Conservation (phyloP, 2,888 invertebrate species). For the Aphodius granarius region DNA sequence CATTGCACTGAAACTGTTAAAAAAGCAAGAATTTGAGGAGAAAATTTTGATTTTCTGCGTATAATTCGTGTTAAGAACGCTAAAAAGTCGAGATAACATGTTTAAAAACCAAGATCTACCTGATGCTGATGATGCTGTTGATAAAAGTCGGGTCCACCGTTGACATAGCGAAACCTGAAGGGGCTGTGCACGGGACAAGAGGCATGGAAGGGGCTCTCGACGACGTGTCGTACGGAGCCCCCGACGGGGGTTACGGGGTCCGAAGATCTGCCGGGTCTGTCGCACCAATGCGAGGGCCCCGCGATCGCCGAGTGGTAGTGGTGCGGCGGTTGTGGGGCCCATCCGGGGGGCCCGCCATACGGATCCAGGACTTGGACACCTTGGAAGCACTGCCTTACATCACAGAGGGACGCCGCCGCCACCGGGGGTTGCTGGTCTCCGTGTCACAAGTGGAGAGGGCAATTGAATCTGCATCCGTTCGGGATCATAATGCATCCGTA, state of each 20-base stretch:
- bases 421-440: neutral
- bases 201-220: conserved; percentile 56
- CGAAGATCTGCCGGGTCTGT: conserved; percentile 52
- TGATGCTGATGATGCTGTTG: conserved; percentile 24
- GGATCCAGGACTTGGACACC: conserved; percentile 53
- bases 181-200: conserved; percentile 78
- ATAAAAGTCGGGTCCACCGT: conserved; percentile 51
- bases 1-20: too few relatives aligned
- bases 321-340: conserved; percentile 47
- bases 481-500: conserved; percentile 1
- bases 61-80: too few relatives aligned
- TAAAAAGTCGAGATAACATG: too few relatives aligned
- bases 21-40: too few relatives aligned
- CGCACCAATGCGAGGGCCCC: conserved; percentile 47
- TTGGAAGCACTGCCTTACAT: conserved; percentile 17
- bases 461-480: conserved; percentile 3
- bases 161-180: conserved; percentile 64
- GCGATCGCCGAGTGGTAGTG: conserved; percentile 43
- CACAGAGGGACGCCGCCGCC: conserved; percentile 6
- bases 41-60: too few relatives aligned
- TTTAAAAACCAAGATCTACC: neutral
- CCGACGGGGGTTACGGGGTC: conserved; percentile 58
- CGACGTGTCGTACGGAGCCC: conserved; percentile 52
- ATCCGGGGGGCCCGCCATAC: conserved; percentile 55
- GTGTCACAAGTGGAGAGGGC: conserved; percentile 16